Evolutionary conservation across 2,888 invertebrate species (phyloP).

Genomic region (Ischnus inquisitorius): DNA sequence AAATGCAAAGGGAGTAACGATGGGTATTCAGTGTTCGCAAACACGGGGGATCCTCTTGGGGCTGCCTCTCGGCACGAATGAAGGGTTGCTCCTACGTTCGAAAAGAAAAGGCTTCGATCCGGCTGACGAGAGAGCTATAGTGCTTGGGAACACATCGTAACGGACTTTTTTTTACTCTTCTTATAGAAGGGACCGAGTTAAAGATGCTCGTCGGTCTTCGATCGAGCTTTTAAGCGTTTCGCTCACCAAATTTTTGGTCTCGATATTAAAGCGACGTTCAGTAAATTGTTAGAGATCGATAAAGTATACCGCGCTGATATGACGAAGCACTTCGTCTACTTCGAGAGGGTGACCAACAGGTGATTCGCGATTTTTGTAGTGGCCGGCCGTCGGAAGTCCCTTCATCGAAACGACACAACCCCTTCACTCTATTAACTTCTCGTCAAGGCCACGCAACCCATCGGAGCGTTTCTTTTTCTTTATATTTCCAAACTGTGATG

Average conservation of each 20-base stretch:
- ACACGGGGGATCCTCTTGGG: conserved; percentile 76
- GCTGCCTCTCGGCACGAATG: conserved; percentile 76
- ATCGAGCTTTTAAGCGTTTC: not conserved
- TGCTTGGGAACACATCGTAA: conserved; percentile 8
- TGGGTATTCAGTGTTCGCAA: conserved; percentile 76
- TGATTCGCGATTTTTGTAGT: not conserved
- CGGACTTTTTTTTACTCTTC: conserved; percentile 7
- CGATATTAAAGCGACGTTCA: not conserved
- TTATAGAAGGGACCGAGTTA: not conserved
- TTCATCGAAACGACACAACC: no score
- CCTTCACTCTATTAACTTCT: no score
- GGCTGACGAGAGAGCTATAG: conserved; percentile 10
- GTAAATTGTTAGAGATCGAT: not conserved
- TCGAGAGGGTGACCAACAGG: not conserved
- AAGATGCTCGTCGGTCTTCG: conserved; percentile 6
- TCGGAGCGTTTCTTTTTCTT: no score
- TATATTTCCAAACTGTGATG: no score
- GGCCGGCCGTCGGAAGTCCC: no score
- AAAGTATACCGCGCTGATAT: not conserved
- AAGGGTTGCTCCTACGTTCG: conserved; percentile 44
- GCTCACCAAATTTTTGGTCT: not conserved
- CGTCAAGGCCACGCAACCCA: no score
- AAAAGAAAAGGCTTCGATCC: conserved; percentile 40
- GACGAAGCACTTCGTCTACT: not conserved
- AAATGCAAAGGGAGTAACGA: conserved; percentile 60